These are phyloP conservation scores for Protonemura montana DNA, from an alignment of 2,888 invertebrate genomes.

Conservation along the genomic window DNA sequence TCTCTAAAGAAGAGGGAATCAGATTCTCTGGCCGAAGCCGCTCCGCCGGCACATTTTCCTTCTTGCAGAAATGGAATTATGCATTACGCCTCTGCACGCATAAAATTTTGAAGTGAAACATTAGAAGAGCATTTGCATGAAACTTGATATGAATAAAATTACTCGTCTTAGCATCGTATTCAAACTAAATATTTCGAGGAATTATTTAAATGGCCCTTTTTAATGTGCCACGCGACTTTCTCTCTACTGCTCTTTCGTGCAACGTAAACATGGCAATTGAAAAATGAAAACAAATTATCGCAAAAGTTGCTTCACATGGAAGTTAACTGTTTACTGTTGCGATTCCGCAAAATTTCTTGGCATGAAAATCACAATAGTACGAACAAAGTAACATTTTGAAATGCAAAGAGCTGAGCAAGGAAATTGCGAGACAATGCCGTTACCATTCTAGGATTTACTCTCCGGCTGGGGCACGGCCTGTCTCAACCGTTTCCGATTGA, in stretches of 20 bases:
- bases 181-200: background rate
- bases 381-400: background rate
- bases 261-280: background rate
- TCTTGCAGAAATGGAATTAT: background rate
- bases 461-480: background rate
- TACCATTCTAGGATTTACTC: background rate
- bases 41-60: background rate
- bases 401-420: background rate
- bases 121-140: conserved; percentile 1
- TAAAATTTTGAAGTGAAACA: background rate
- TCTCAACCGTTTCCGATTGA: background rate
- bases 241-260: background rate
- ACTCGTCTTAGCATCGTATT: background rate
- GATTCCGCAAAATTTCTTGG: too few relatives aligned
- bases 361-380: background rate
- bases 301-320: too few relatives aligned
- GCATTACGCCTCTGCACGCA: background rate
- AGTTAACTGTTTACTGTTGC: too few relatives aligned
- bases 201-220: background rate
- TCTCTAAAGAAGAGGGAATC: background rate
- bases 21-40: background rate
- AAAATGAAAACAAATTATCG: background rate
- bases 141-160: background rate
- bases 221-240: background rate
- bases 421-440: background rate